Conservation (phyloP, 2,797 vertebrate genomes). For the Melanotaenia maccullochi region DNA sequence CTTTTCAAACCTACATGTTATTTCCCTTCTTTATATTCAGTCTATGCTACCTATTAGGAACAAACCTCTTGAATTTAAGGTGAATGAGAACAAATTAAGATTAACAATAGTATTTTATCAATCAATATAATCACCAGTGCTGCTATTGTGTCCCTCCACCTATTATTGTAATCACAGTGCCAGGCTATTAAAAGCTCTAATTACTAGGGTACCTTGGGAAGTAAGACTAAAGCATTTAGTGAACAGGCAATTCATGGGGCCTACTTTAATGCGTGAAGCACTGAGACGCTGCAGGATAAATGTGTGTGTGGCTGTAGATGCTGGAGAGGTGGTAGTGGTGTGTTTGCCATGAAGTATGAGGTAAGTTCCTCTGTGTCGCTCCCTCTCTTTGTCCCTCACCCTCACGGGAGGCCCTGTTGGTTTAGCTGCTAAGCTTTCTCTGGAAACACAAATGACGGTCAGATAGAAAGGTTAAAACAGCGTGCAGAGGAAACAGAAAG, state of each 20-base stretch:
- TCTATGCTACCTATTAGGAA: not conserved
- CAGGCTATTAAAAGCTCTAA: conserved; percentile 6
- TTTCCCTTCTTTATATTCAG: not conserved
- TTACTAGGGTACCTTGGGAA: conserved; percentile 10
- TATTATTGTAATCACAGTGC: conserved; percentile 33
- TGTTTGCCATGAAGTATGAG: conserved; percentile 75
- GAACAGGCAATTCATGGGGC: not conserved
- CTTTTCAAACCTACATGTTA: not conserved
- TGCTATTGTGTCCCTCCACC: not conserved
- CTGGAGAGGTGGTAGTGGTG: conserved; percentile 36
- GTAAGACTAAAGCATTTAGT: not conserved
- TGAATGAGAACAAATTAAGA: not conserved
- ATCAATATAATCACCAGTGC: not conserved
- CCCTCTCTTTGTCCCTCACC: conserved; percentile 75
- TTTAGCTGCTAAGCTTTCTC: conserved; percentile 80
- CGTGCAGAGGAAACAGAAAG: conserved; percentile 60
- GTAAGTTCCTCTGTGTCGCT: conserved; percentile 80
- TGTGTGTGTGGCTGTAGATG: conserved; percentile 43
- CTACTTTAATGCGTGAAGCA: conserved; percentile 41
- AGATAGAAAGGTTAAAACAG: conserved; percentile 76
- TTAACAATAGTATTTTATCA: not conserved
- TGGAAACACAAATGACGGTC: conserved; percentile 77
- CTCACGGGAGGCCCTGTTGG: conserved; percentile 81
- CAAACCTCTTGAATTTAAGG: not conserved
- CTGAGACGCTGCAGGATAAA: conserved; percentile 27